phyloP scores from a whole-genome alignment of 2,888 invertebrate genomes.

The Chironomus tentans region DNA sequence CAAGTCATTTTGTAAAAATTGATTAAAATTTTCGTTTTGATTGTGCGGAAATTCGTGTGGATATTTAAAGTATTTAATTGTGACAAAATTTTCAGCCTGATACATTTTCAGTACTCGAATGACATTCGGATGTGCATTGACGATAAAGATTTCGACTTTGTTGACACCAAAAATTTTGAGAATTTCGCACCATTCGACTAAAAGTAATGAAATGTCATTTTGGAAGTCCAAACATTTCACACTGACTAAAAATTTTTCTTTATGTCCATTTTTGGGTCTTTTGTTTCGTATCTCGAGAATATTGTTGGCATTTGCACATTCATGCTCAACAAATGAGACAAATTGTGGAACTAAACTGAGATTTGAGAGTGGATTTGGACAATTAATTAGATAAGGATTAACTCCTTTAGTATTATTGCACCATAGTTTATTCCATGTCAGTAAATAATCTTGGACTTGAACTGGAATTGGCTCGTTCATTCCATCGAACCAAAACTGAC shows the following conservation, averaged over 20 bases:
- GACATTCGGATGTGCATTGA: background rate
- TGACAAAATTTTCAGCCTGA: background rate
- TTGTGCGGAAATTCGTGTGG: background rate
- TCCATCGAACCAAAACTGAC: background rate
- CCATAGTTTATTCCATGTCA: background rate
- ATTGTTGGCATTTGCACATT: background rate
- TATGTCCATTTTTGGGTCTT: background rate
- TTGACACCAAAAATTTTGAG: background rate
- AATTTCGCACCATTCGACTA: slow-evolving; percentile 15
- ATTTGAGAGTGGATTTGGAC: background rate
- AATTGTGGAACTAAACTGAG: background rate
- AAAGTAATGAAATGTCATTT: background rate
- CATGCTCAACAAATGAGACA: slow-evolving; percentile 3
- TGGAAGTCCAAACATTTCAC: background rate
- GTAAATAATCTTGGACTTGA: background rate
- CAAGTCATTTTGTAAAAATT: background rate
- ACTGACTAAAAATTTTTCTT: background rate
- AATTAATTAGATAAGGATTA: background rate
- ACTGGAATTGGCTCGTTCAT: background rate
- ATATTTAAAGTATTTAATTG: background rate
- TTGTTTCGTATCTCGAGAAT: background rate
- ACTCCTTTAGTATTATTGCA: background rate
- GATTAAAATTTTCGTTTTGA: too few relatives aligned
- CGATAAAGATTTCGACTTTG: background rate
- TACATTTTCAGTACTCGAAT: background rate